These are phyloP conservation scores for Penaeus indicus DNA, from an alignment of 1,140 invertebrate genomes.

Conservation along the genomic window DNA sequence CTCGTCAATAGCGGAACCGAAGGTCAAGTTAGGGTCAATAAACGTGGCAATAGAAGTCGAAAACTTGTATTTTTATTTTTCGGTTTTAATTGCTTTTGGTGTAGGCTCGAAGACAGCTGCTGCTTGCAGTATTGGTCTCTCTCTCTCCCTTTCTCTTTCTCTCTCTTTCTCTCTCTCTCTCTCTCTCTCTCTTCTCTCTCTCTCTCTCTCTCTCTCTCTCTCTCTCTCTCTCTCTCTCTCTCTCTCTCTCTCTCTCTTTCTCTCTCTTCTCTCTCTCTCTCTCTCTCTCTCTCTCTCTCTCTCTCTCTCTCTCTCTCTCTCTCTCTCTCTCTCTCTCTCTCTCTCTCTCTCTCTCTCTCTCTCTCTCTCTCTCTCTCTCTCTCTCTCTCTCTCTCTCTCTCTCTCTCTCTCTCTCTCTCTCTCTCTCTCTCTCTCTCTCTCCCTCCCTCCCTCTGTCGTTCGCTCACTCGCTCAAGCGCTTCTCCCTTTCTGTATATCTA, in stretches of 20 bases:
- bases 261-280: slow-evolving; percentile 32
- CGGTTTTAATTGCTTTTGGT: no score
- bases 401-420: slow-evolving; percentile 41
- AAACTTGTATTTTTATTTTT: no score
- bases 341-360: slow-evolving; percentile 18
- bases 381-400: slow-evolving; percentile 32
- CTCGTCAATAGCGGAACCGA: no score
- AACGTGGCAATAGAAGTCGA: no score
- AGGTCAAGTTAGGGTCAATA: no score
- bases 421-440: slow-evolving; percentile 10
- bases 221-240: not conserved
- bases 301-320: slow-evolving; percentile 37
- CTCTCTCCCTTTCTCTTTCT: slow-evolving; percentile 3
- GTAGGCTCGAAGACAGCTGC: not conserved
- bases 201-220: slow-evolving; percentile 24
- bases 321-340: slow-evolving; percentile 34
- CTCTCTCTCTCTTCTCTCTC: slow-evolving; percentile 24
- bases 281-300: slow-evolving; percentile 7
- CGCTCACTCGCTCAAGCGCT: slow-evolving; percentile 26
- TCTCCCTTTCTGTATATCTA: not conserved
- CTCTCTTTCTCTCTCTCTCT: slow-evolving; percentile 40
- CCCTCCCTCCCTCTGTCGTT: slow-evolving; percentile 30
- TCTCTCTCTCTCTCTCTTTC: slow-evolving; percentile 20
- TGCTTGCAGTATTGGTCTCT: not conserved
- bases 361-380: not conserved